A percentile compares a stretch with the other conserved stretches of the same genome.
These are phyloP conservation scores for Neosilurus hyrtlii DNA, from an alignment of 2,797 vertebrate species.

Conservation along the genomic window DNA sequence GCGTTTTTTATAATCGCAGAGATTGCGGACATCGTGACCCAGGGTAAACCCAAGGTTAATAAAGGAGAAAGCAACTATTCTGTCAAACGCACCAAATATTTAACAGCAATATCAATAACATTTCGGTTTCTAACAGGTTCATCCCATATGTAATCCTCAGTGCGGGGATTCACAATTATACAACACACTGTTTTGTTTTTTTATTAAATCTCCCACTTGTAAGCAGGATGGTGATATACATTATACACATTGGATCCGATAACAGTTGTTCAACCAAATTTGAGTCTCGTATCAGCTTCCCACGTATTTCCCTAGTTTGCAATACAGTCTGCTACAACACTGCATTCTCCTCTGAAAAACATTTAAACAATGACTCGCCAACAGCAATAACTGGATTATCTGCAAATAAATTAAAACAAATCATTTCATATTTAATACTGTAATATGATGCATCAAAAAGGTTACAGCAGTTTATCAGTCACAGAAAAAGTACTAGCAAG, in stretches of 20 bases:
- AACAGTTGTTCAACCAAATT: constrained; percentile 31
- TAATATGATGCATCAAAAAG: neutral
- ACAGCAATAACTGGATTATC: neutral
- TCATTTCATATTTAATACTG: neutral
- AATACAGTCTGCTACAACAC: constrained; percentile 37
- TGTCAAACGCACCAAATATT: constrained; percentile 51
- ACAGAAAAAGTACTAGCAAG: neutral
- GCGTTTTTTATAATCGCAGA: no score
- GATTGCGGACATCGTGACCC: no score
- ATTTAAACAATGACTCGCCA: neutral
- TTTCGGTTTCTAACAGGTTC: constrained; percentile 64
- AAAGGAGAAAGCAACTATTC: constrained; percentile 32
- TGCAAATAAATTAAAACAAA: neutral
- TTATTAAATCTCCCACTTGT: constrained; percentile 27
- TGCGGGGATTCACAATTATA: constrained; percentile 58
- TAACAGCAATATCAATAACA: constrained; percentile 59
- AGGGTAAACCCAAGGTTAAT: neutral
- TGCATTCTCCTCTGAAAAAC: constrained; percentile 27
- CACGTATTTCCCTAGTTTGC: neutral
- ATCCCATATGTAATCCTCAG: constrained; percentile 68
- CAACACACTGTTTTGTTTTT: constrained; percentile 31
- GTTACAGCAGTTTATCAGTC: neutral
- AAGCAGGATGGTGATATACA: constrained; percentile 37
- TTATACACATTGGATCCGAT: constrained; percentile 40
- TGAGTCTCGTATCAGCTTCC: constrained; percentile 30